Evolutionary conservation across 2,888 invertebrate genomes (phyloP), one percentile per base, ranked within the genome.

Genomic region (Parnassius glacialis): DNA sequence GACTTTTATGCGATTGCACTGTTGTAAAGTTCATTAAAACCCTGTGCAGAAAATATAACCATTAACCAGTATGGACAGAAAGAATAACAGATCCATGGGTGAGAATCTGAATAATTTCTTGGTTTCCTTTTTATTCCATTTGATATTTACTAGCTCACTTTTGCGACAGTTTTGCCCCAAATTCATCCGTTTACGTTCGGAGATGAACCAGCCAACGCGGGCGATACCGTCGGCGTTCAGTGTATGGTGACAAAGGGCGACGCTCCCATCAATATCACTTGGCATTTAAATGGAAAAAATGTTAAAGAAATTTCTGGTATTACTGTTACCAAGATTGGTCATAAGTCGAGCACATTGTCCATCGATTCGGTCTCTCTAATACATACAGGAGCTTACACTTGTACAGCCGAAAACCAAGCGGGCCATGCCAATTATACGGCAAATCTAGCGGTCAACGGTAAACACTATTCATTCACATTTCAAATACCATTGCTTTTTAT

Each of bases 171-270:
- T 81, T 91, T 94, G 68, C 96, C 96, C 67, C 95, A 95, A 93
- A 95, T 96, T 77, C 93, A 94, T 84, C 95, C 95, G 64, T 95
- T 96, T 80, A 91, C 93, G 65, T 96, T 96, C 75, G 96, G 96
- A 62, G 95, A 95, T 57, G 95, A 95, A 70, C 93, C 95, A 61
- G 94, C 95, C 53, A 95, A 96, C 76, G 95, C 95, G 64, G 96
- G 96, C 7, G 96, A 96, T 68, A 93, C 94, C 67, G 94, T 95
- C 48, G 95, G 95, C 62, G 93, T 95, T 3, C 94, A 94, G 68
- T 96, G 96, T 81, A 94, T 95, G 87, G 94, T 96, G 50, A 93
- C 93, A 55, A 95, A 96, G 83, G 96, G 97, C 52, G 97, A 97
- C 80, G 91, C 93, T 57, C 97, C 97, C 9, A 90, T 97, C 45